phyloP scores from a whole-genome alignment of 2,797 vertebrate genomes.

The Petrocephalus sullivani region DNA sequence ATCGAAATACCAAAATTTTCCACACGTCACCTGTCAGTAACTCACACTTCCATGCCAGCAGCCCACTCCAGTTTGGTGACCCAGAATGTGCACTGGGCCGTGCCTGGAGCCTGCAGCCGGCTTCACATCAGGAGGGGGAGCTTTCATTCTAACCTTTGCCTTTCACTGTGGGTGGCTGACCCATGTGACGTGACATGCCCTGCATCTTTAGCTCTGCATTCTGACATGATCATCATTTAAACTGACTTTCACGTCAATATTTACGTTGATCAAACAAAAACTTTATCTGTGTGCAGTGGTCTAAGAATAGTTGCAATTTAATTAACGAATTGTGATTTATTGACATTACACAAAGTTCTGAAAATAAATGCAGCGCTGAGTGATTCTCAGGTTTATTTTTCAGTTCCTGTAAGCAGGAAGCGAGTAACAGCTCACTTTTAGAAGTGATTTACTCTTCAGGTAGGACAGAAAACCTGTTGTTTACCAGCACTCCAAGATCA shows the following conservation, averaged over 20 bases:
- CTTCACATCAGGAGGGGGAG: not conserved
- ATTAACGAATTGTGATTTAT: not conserved
- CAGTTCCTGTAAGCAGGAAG: not conserved
- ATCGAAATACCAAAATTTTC: not conserved
- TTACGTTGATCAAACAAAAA: not conserved
- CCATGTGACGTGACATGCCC: not conserved
- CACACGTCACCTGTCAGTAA: not conserved
- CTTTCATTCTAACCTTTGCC: not conserved
- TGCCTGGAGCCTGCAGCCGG: not conserved
- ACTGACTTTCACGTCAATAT: not conserved
- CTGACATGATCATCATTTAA: not conserved
- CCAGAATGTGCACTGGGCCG: not conserved
- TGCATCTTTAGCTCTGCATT: not conserved
- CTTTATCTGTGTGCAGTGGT: not conserved
- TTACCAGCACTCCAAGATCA: not conserved
- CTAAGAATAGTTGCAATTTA: not conserved
- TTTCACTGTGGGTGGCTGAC: not conserved
- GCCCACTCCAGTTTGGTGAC: not conserved
- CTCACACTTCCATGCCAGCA: not conserved
- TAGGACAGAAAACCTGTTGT: not conserved
- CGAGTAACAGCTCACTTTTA: not conserved
- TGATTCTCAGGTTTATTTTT: not conserved
- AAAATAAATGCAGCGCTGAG: not conserved
- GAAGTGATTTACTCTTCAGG: not conserved
- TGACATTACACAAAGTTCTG: too few species aligned